Base-by-base conservation (phyloP, 2,797 vertebrate species). In the Hyperoplus lanceolatus region DNA sequence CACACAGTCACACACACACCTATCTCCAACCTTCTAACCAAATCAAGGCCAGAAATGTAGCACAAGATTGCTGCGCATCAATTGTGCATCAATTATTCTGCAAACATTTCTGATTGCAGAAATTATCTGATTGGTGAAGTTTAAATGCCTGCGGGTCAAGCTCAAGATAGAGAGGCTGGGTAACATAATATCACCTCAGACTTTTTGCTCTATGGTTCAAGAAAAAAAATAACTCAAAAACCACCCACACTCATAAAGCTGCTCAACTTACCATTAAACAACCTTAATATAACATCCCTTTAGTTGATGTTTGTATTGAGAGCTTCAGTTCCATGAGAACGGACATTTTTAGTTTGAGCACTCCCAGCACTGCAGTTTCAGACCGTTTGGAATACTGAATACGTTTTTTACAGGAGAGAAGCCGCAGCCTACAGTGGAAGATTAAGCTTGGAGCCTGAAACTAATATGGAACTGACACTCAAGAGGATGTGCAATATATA, bases 181-280 rank as follows among this genome's bases (percentile, higher is more conserved):
- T 70, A 84, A 86, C 29, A 46, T 50, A 51, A 84, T 80, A 78
- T 82, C 72, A 57, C 67, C 50, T 48, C 65, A 53, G 70, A 70
- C 54, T 9, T 70, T 16, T 54, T 29, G 10, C 64, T 39, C 42
- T 16, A 15, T 12, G 61, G 54, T 81, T 7, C 6, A 42, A 64
- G 62, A 71, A 65, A 18, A 21, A 78, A 86, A 76, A 66, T 75
- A 62, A 29, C 29, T 29, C 77, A 46, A 63, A 87, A 84, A 41
- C n/a, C 77, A 59, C 63, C 57, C 49, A 64, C 48, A 71, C 69
- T 69, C 50, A 65, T 55, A 81, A 57, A 62, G 29, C 49, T 59
- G 75, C 14, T 83, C 75, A 61, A 50, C 46, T 73, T 77, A 67
- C 70, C 70, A 59, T 78, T 73, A 77, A 82, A 75, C n/a, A 67